phyloP scores from a whole-genome alignment of 2,113 vertebrate genomes.

The Cheirogaleus medius region DNA sequence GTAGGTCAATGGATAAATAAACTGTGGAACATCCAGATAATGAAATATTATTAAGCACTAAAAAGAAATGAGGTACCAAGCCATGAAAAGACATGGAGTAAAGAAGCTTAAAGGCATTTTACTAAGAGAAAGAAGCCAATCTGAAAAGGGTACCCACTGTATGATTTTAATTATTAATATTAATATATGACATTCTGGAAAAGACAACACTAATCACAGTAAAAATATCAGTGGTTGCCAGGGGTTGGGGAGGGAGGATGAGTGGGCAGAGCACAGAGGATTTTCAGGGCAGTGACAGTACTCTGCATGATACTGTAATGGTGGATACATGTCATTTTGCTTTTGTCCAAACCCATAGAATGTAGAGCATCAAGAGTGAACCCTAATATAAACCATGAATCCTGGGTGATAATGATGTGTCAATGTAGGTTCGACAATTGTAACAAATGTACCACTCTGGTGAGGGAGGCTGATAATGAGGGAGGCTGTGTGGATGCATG shows the following conservation, averaged over 20 bases:
- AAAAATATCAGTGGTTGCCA: background rate
- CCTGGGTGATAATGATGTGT: background rate
- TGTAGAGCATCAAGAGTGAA: background rate
- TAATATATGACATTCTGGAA: background rate
- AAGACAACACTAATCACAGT: background rate
- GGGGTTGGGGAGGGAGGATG: background rate
- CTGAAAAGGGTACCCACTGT: background rate
- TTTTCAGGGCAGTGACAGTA: background rate
- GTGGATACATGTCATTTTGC: background rate
- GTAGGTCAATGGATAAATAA: background rate
- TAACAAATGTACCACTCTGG: background rate
- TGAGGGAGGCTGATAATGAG: background rate
- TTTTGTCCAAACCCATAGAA: background rate
- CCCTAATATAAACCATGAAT: background rate
- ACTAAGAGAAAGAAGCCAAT: background rate
- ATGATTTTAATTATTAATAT: background rate
- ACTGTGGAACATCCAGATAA: background rate
- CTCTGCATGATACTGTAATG: background rate
- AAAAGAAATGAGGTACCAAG: background rate
- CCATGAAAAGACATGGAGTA: background rate
- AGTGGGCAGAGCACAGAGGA: background rate
- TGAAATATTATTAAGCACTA: background rate
- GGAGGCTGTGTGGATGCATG: background rate
- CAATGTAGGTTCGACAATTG: background rate
- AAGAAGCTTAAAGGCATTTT: background rate